Base-by-base conservation (phyloP, 2,797 vertebrate genomes). In the Chaunax sp. region DNA sequence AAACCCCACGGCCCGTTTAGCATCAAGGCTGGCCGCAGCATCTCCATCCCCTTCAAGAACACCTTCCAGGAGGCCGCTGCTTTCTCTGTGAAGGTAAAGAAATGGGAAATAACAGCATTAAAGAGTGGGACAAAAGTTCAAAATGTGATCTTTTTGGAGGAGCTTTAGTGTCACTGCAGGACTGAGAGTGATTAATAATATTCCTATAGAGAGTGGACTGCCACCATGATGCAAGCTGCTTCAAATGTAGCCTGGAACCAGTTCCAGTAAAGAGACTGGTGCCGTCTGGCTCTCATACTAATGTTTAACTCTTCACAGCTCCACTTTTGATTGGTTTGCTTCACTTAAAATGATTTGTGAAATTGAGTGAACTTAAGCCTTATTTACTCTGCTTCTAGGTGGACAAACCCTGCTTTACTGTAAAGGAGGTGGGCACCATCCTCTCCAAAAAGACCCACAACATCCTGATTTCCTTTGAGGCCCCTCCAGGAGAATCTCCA, bases 1-100 rank as follows among this genome's bases (percentile, higher is more conserved):
- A 95, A 94, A 78, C 91, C 96, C 0, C 96, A 97, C 72, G 96
- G 96, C 1, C 95, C 95, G 1, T 92, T 95, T 53, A 59, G 58
- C 60, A 85, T 98, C 76, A 90, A 68, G 49, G 75, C 91, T 0
- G 90, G 96, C 0, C 73, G 69, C 78, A 94, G 9, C 59, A 14
- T 91, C 22, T 28, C 83, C 26, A 95, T 98, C 74, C 90, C 94
- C 51, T 98, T 98, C 88, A 98, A 96, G 78, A 98, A 97, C 0
- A 22, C 96, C 19, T 97, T 98, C 89, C 78, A 77, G 6, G 92
- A 94, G 40, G 50, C 88, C 5, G 90, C 85, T 0, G 26, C 84
- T 28, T 97, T 95, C 82, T 92, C 89, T 60, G 94, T 86, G 70
- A 72, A 75, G 0, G 89, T 91, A 68, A 55, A 54, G 37, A 47